A percentile compares a stretch with the other conserved stretches of the same genome.
phyloP scores from a whole-genome alignment of 2,797 vertebrate genomes.

The Echiichthys vipera region DNA sequence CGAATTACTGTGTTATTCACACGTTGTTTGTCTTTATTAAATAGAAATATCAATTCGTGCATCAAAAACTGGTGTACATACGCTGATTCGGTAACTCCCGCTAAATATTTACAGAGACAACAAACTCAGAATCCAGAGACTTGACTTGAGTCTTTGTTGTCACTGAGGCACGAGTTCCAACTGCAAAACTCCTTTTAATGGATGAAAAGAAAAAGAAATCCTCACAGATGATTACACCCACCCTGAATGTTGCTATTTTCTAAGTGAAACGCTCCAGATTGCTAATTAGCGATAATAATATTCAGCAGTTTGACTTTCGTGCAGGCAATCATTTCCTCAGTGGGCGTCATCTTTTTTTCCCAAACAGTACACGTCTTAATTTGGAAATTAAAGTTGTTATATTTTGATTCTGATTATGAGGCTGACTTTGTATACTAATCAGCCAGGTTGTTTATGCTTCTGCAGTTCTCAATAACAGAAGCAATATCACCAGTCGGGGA shows the following conservation, averaged over 20 bases:
- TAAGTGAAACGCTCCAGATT: slow-evolving; percentile 18
- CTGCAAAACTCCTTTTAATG: background rate
- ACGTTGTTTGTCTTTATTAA: background rate
- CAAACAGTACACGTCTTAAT: slow-evolving; percentile 6
- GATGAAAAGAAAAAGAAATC: slow-evolving; percentile 8
- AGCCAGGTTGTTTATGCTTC: background rate
- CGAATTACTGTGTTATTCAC: background rate
- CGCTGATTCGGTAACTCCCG: background rate
- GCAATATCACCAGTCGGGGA: background rate
- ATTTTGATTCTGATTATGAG: slow-evolving; percentile 5
- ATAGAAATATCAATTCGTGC: background rate
- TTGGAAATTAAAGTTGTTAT: slow-evolving; percentile 8
- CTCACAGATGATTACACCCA: slow-evolving; percentile 10
- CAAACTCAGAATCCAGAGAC: slow-evolving; percentile 3
- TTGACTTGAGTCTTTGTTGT: slow-evolving; percentile 5
- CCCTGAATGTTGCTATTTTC: slow-evolving; percentile 13
- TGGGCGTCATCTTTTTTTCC: slow-evolving; percentile 20
- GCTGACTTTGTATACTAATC: slow-evolving; percentile 2
- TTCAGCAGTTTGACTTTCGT: slow-evolving; percentile 33
- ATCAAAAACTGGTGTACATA: background rate
- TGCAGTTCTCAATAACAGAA: background rate
- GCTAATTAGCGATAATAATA: slow-evolving; percentile 37
- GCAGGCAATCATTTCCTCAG: slow-evolving; percentile 18
- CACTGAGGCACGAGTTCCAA: background rate
- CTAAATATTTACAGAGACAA: slow-evolving; percentile 27